Percentiles rank a stretch among this genome's conserved stretches.
Conservation (phyloP, 1,140 invertebrate species). For the Helicorthomorpha holstii region DNA sequence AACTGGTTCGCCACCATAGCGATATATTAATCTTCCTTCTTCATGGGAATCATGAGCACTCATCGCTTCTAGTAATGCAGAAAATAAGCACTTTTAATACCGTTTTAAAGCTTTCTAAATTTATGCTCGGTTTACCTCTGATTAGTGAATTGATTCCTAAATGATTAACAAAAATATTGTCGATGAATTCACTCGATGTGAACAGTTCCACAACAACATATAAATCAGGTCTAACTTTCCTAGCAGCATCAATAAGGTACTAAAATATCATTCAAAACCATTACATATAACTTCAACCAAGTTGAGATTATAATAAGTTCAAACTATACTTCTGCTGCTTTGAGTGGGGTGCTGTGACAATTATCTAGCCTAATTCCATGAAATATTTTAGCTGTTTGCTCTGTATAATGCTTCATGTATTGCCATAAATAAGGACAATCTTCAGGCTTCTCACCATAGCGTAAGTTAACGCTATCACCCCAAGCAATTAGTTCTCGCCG, state of each 20-base stretch:
- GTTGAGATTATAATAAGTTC: not conserved
- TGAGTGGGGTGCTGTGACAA: conserved; percentile 95
- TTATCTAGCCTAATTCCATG: conserved; percentile 94
- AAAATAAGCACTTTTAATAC: too few relatives aligned
- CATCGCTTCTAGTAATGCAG: conserved; percentile 74
- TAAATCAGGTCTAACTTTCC: conserved; percentile 71
- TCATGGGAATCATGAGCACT: conserved; percentile 82
- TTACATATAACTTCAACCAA: not conserved
- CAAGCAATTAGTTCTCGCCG: conserved; percentile 88
- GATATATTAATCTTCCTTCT: conserved; percentile 77
- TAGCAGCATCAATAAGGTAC: conserved; percentile 79
- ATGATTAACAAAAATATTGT: conserved; percentile 97
- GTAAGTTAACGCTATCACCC: conserved; percentile 94
- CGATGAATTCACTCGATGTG: conserved; percentile 83
- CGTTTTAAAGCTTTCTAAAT: too few relatives aligned
- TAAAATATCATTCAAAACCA: conserved; percentile 24
- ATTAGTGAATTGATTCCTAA: conserved; percentile 93
- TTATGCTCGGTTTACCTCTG: conserved; percentile 56
- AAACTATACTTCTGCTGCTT: conserved; percentile 54
- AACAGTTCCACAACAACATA: conserved; percentile 97
- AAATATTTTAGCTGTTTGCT: conserved; percentile 75
- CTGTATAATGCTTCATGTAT: conserved; percentile 81
- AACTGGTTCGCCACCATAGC: conserved; percentile 83
- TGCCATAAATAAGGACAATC: conserved; percentile 90
- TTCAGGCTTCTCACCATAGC: conserved; percentile 70